Evolutionary conservation across 1,140 invertebrate genomes (phyloP).

Genomic region (Lepidurus packardi): DNA sequence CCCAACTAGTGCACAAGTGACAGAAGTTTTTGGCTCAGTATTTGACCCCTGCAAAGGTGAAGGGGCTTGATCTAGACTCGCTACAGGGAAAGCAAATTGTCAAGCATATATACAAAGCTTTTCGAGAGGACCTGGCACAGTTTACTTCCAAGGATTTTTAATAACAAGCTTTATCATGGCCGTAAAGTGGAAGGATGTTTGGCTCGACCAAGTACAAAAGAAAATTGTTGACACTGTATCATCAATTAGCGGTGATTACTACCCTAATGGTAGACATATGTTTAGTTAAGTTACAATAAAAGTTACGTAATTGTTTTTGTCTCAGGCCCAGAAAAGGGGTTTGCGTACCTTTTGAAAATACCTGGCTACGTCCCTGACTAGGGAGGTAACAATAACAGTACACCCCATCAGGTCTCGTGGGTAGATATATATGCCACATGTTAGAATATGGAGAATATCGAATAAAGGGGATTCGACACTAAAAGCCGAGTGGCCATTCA

Average conservation of each 20-base stretch:
- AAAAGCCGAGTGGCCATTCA: too few species aligned
- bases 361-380: background rate
- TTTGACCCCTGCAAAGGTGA: background rate
- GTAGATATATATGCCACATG: too few species aligned
- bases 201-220: background rate
- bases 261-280: conserved; percentile 23
- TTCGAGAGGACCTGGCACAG: conserved; percentile 22
- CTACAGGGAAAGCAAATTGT: background rate
- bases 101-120: background rate
- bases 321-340: background rate
- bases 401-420: background rate
- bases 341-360: background rate
- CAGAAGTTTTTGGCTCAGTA: background rate
- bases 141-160: background rate
- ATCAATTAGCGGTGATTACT: conserved; percentile 34
- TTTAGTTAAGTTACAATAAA: background rate
- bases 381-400: background rate
- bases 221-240: background rate
- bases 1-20: background rate
- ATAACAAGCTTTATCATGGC: background rate
- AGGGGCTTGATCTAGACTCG: background rate
- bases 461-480: too few species aligned
- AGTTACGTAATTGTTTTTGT: background rate
- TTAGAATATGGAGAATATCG: too few species aligned
- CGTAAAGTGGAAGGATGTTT: background rate